Conservation (phyloP, 2,888 invertebrate genomes). For the Polyommatus icarus region DNA sequence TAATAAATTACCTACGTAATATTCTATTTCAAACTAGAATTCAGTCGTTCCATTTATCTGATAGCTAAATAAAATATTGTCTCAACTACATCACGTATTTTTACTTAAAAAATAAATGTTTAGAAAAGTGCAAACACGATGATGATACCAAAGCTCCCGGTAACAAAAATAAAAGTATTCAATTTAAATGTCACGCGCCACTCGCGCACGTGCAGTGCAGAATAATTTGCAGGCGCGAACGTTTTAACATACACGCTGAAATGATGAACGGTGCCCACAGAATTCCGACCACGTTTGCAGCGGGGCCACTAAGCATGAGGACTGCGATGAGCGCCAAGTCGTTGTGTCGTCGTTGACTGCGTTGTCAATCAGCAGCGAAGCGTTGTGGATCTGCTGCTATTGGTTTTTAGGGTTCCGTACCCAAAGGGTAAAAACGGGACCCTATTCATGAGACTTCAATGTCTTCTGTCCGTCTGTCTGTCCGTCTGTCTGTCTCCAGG, state of each 20-base stretch:
- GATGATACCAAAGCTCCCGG: neutral
- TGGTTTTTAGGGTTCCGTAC: too few relatives aligned
- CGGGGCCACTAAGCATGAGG: neutral
- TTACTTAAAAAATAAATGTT: neutral
- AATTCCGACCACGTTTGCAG: conserved; percentile 21
- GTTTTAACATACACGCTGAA: conserved; percentile 28
- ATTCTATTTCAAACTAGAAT: too few relatives aligned
- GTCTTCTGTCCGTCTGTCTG: too few relatives aligned
- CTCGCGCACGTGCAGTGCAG: conserved; percentile 11
- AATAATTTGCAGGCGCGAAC: conserved; percentile 29
- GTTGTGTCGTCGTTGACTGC: too few relatives aligned
- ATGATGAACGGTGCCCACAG: conserved; percentile 17
- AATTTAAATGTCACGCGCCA: conserved; percentile 31
- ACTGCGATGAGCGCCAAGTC: neutral
- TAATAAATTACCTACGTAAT: too few relatives aligned
- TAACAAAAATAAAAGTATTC: conserved; percentile 23
- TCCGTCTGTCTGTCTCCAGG: too few relatives aligned
- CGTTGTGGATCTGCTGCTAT: too few relatives aligned
- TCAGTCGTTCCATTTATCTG: neutral
- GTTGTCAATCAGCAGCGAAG: too few relatives aligned
- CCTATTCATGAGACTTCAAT: too few relatives aligned
- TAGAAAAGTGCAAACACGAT: neutral
- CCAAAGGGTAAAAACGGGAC: too few relatives aligned
- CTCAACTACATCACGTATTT: neutral
- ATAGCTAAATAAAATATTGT: neutral